A percentile compares a stretch with the other conserved stretches of the same genome.
Evolutionary conservation across 92 coral and sea anemone species (phyloP).

Genomic region (Porites divaricata): DNA sequence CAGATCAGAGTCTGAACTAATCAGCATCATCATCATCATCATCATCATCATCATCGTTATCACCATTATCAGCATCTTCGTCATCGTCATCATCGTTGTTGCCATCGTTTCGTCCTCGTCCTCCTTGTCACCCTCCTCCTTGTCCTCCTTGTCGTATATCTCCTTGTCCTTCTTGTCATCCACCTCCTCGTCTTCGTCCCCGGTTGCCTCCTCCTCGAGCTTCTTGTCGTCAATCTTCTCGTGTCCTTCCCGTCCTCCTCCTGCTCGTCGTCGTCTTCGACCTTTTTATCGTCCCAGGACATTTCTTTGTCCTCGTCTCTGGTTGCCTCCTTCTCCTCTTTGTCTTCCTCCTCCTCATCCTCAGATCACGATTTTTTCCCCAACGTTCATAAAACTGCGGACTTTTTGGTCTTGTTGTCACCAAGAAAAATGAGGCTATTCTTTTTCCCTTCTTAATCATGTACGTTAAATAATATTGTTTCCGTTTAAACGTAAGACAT

Average conservation of each 20-base stretch:
- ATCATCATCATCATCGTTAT: no score
- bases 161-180: neutral
- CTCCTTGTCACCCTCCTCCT: neutral
- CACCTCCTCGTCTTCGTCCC: neutral
- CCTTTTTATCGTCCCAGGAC: neutral
- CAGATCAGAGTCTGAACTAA: neutral
- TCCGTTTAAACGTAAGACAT: neutral
- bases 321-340: neutral
- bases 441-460: neutral
- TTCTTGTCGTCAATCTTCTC: neutral
- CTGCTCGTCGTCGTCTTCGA: neutral
- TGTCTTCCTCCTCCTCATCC: neutral
- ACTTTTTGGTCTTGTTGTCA: neutral
- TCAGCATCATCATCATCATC: no score
- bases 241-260: neutral
- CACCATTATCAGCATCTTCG: neutral
- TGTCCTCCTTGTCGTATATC: neutral
- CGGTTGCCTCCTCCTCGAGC: neutral
- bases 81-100: neutral
- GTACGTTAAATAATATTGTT: neutral
- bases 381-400: neutral
- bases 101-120: neutral
- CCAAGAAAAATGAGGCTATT: slow-evolving; percentile 1
- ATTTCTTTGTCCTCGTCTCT: neutral
- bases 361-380: neutral